phyloP scores from a whole-genome alignment of 2,113 vertebrate genomes.

The Lepisosteus osseus region DNA sequence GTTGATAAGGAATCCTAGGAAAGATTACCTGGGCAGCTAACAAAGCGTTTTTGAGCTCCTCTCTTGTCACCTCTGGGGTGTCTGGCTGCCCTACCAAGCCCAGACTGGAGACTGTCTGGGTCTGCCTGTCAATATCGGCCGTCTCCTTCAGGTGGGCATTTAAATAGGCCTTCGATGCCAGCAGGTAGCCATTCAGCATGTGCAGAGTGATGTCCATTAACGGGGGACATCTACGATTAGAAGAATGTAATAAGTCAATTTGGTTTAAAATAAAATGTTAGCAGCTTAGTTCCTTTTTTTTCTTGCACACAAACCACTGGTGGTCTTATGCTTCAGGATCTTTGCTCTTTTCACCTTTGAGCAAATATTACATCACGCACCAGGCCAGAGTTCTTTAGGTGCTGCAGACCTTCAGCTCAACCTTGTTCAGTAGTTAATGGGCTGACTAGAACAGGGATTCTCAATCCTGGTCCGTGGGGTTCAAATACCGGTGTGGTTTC shows the following conservation, averaged over 20 bases:
- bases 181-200: conserved; percentile 93
- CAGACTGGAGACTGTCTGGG: conserved; percentile 75
- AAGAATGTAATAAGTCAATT: background rate
- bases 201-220: conserved; percentile 94
- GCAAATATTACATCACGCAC: too few species aligned
- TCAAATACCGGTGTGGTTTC: too few species aligned
- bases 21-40: conserved; percentile 87
- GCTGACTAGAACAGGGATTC: too few species aligned
- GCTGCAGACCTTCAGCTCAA: too few species aligned
- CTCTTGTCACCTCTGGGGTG: conserved; percentile 90
- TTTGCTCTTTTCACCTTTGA: too few species aligned
- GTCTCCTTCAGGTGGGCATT: conserved; percentile 94
- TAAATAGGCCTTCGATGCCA: conserved; percentile 93
- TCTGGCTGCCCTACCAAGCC: conserved; percentile 76
- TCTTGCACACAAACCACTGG: background rate
- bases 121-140: conserved; percentile 85
- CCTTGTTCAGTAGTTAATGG: too few species aligned
- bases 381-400: too few species aligned
- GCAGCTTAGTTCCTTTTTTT: too few species aligned
- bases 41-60: conserved; percentile 94
- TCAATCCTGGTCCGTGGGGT: too few species aligned
- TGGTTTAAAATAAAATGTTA: too few species aligned
- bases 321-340: too few species aligned
- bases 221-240: conserved; percentile 80
- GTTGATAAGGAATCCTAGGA: too few species aligned